Conservation (phyloP, 2,797 vertebrate genomes). For the Gila robusta region DNA sequence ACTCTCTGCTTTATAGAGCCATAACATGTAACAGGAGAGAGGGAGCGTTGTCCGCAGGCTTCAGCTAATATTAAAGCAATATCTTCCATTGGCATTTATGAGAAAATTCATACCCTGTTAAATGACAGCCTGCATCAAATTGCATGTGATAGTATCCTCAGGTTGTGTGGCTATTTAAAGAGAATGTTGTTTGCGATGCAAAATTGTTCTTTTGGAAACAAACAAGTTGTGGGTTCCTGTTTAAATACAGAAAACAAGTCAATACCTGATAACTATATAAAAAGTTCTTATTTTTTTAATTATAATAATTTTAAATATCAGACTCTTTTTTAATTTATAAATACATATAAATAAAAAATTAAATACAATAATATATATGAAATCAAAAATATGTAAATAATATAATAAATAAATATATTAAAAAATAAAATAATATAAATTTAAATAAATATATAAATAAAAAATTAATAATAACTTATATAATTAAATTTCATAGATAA, state of each 20-base stretch:
- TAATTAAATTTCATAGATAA: no score
- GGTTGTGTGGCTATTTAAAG: neutral
- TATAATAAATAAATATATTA: no score
- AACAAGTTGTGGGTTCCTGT: neutral
- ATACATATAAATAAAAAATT: no score
- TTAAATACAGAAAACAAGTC: neutral
- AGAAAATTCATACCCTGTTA: conserved; percentile 28
- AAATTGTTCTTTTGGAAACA: neutral
- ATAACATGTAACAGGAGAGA: conserved; percentile 40
- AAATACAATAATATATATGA: no score
- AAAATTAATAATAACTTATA: no score
- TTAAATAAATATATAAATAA: no score
- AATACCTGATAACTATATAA: neutral
- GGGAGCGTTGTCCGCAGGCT: neutral
- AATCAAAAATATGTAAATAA: no score
- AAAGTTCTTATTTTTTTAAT: neutral
- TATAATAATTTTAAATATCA: no score
- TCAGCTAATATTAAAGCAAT: conserved; percentile 37
- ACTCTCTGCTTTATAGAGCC: conserved; percentile 47
- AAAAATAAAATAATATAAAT: no score
- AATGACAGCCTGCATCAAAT: conserved; percentile 26
- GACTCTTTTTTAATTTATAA: no score
- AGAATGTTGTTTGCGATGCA: neutral
- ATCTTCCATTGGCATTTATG: conserved; percentile 50
- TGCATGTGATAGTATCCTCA: neutral